phyloP scores from a whole-genome alignment of 2,888 invertebrate genomes.

The Acanthosepion esculentum region DNA sequence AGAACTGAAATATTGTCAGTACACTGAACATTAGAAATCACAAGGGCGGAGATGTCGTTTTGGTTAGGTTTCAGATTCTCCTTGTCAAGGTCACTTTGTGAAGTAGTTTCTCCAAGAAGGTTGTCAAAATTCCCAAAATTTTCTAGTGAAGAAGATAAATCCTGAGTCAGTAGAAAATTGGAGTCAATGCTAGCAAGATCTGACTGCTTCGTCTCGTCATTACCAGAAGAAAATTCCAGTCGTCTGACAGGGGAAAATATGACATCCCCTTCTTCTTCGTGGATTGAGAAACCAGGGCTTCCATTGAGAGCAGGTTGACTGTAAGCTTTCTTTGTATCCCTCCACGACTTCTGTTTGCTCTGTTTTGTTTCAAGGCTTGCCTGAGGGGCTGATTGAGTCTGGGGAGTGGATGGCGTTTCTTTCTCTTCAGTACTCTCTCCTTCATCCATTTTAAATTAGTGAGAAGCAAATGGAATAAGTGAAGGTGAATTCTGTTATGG shows the following conservation, averaged over 20 bases:
- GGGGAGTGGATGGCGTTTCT: not conserved
- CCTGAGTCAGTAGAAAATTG: not conserved
- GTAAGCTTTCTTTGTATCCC: not conserved
- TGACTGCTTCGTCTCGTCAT: not conserved
- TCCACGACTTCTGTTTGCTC: not conserved
- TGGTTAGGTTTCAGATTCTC: not conserved
- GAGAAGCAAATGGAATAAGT: not conserved
- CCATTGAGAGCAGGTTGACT: slow-evolving; percentile 40
- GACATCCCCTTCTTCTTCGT: slow-evolving; percentile 14
- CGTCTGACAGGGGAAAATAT: slow-evolving; percentile 35
- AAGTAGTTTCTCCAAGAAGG: not conserved
- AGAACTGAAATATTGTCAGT: not conserved
- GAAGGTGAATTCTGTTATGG: no score
- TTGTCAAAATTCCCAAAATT: not conserved
- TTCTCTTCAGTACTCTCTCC: not conserved
- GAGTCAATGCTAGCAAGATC: not conserved
- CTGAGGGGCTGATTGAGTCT: not conserved
- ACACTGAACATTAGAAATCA: not conserved
- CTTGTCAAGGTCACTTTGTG: not conserved
- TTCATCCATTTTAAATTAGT: not conserved
- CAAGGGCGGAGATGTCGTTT: not conserved
- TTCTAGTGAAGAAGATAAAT: not conserved
- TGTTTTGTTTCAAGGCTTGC: not conserved
- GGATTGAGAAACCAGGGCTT: not conserved
- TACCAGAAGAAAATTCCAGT: slow-evolving; percentile 24